Percentiles rank a stretch among this genome's conserved stretches.
Conservation (phyloP, 2,113 vertebrate species). For the Albula goreensis region DNA sequence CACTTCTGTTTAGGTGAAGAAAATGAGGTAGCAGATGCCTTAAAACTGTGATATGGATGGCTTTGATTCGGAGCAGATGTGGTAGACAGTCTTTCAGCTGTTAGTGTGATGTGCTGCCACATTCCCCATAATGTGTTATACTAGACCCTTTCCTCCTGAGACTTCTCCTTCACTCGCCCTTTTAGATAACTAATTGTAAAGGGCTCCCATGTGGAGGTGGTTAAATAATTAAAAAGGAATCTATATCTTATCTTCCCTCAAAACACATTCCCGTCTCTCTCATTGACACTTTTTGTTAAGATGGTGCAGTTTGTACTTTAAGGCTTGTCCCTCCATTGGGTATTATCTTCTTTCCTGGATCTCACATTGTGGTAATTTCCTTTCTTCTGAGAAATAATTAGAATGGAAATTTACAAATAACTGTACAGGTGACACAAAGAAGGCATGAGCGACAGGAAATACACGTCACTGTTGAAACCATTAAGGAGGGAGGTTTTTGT, state of each 20-base stretch:
- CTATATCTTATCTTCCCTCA: slow-evolving; percentile 29
- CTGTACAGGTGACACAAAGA: too few relatives aligned
- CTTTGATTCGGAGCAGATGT: not conserved
- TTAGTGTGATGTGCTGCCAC: not conserved
- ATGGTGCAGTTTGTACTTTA: slow-evolving; percentile 12
- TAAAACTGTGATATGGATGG: not conserved
- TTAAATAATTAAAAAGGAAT: slow-evolving; percentile 51
- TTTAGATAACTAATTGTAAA: slow-evolving; percentile 37
- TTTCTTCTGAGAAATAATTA: slow-evolving; percentile 32
- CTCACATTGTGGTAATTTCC: not conserved
- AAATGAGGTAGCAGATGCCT: not conserved
- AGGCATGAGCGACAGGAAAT: not conserved
- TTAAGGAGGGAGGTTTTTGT: not conserved
- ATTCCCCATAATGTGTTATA: not conserved
- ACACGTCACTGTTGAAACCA: not conserved
- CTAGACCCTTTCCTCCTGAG: not conserved
- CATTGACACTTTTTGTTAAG: slow-evolving; percentile 18
- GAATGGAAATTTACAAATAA: not conserved
- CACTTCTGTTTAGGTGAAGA: not conserved
- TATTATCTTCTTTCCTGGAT: slow-evolving; percentile 9
- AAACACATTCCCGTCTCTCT: slow-evolving; percentile 46
- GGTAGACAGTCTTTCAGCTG: not conserved
- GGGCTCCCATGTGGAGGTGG: slow-evolving; percentile 32
- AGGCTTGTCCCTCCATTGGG: slow-evolving; percentile 21
- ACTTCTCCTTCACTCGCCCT: slow-evolving; percentile 24